A percentile compares a stretch with the other conserved stretches of the same genome.
phyloP scores from a whole-genome alignment of 2,113 vertebrate species.

The Bubo bubo region DNA sequence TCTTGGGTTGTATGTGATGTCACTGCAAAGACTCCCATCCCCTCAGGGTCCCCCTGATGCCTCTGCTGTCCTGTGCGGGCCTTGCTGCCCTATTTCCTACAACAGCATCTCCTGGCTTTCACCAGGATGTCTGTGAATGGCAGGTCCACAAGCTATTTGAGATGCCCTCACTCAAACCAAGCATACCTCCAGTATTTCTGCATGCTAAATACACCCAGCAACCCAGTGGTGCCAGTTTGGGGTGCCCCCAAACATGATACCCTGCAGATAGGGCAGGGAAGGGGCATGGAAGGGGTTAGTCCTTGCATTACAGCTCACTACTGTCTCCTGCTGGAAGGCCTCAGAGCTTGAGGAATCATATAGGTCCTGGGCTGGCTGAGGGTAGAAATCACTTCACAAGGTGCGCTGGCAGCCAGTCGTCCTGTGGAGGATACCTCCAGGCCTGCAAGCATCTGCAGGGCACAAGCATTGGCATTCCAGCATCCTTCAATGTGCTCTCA shows the following conservation, averaged over 20 bases:
- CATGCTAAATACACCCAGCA: neutral
- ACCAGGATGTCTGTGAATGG: neutral
- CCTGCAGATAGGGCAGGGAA: neutral
- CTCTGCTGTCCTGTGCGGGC: neutral
- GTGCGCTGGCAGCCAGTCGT: neutral
- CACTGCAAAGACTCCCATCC: neutral
- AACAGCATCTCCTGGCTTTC: neutral
- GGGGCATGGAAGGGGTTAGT: neutral
- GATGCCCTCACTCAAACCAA: neutral
- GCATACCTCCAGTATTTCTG: neutral
- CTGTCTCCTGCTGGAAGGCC: neutral
- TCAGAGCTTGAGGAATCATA: neutral
- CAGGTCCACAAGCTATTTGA: neutral
- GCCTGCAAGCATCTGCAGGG: neutral
- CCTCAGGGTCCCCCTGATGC: neutral
- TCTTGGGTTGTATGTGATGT: neutral
- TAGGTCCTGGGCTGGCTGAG: neutral
- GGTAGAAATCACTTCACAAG: neutral
- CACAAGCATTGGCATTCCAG: neutral
- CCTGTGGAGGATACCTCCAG: neutral
- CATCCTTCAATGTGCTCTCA: accelerated
- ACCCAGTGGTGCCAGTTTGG: neutral
- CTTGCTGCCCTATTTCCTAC: neutral
- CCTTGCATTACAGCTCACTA: neutral
- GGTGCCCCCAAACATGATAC: neutral